Conservation (phyloP, 2,113 vertebrate species). For the Corythornis vintsioides region DNA sequence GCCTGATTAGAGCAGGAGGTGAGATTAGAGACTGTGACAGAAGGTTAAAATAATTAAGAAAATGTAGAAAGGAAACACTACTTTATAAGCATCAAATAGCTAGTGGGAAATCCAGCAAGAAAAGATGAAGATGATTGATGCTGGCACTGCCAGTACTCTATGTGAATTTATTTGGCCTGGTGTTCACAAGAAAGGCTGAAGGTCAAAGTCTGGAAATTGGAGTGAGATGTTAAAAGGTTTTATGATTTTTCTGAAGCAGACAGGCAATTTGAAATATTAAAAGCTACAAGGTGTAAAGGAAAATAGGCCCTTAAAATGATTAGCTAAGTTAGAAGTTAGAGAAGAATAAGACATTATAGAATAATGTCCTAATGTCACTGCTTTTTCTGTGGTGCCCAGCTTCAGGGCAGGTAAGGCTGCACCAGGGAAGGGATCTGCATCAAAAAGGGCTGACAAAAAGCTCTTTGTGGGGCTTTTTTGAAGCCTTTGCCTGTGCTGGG, state of each 20-base stretch:
- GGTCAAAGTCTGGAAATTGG: slow-evolving; percentile 27
- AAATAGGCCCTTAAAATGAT: too few species aligned
- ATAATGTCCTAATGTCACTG: too few species aligned
- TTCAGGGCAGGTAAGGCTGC: too few species aligned
- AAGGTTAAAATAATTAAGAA: neutral
- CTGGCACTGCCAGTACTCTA: neutral
- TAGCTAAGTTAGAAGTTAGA: too few species aligned
- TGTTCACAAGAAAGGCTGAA: slow-evolving; percentile 14
- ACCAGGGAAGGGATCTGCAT: too few species aligned
- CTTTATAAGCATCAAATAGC: too few species aligned
- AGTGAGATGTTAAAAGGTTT: slow-evolving; percentile 42
- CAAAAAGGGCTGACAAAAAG: too few species aligned
- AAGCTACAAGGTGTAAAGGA: neutral
- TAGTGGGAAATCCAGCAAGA: neutral
- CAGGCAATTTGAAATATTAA: slow-evolving; percentile 20
- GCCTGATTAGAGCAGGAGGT: neutral
- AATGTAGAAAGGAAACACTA: neutral
- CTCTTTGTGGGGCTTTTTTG: too few species aligned
- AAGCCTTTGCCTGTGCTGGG: too few species aligned
- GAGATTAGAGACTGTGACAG: neutral
- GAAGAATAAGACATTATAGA: too few species aligned
- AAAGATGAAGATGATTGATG: neutral
- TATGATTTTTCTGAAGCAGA: slow-evolving; percentile 9
- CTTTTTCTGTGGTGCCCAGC: too few species aligned
- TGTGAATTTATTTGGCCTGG: neutral